Conservation (phyloP, 2,113 vertebrate species). For the Sylvicapra grimmia region DNA sequence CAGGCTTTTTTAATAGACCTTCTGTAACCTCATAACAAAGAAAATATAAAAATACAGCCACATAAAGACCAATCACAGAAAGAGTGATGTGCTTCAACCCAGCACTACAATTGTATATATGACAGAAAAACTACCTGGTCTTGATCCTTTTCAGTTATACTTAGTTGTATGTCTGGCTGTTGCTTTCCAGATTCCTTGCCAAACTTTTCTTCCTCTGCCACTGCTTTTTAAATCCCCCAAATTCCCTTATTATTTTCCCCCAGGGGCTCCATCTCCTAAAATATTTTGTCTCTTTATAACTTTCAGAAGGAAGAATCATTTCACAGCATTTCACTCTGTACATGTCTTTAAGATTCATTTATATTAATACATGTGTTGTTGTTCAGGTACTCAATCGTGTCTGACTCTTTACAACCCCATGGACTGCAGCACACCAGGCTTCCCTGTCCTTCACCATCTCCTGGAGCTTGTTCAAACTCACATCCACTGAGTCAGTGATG, state of each 20-base stretch:
- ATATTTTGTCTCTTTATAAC: background rate
- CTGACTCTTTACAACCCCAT: background rate
- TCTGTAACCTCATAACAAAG: background rate
- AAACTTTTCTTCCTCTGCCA: background rate
- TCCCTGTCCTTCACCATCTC: background rate
- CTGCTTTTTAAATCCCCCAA: background rate
- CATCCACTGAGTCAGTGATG: background rate
- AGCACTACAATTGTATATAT: background rate
- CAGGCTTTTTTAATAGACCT: background rate
- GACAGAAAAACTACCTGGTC: background rate
- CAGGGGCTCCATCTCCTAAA: background rate
- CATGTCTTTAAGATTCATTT: background rate
- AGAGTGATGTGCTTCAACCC: background rate
- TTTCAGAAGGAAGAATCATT: background rate
- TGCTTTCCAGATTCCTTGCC: background rate
- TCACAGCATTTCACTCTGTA: background rate
- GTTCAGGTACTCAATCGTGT: background rate
- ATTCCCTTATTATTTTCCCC: background rate
- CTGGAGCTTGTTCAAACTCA: background rate
- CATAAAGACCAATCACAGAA: background rate
- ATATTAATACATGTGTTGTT: background rate
- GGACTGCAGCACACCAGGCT: background rate
- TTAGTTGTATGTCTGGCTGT: background rate
- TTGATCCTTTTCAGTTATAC: background rate
- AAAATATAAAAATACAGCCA: background rate